Evolutionary conservation across 30 jellyfish, hydroid and myxozoan species (phyloP).

Genomic region (Rhopilema esculentum): DNA sequence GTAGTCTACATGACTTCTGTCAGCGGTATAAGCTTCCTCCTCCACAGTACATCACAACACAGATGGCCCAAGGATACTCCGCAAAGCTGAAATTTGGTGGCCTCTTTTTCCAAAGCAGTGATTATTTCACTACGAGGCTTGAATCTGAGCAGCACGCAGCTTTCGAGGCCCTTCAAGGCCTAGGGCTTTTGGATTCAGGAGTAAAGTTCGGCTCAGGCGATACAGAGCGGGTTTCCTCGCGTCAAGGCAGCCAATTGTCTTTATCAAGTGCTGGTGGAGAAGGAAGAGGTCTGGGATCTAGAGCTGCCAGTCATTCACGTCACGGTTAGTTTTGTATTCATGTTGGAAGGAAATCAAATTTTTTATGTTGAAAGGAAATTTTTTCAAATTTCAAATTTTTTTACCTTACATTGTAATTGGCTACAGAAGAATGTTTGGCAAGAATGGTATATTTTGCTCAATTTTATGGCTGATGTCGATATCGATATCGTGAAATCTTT

Average conservation of each 20-base stretch:
- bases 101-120: constrained; percentile 98
- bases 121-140: constrained; percentile 91
- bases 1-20: constrained; percentile 98
- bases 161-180: constrained; percentile 96
- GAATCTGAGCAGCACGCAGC: constrained; percentile 99
- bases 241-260: constrained; percentile 79
- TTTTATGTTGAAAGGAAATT: no score
- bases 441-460: no score
- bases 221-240: constrained; percentile 67
- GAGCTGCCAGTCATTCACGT: constrained; percentile 47
- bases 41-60: constrained; percentile 98
- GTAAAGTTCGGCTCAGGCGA: constrained; percentile 93
- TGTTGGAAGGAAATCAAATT: not conserved
- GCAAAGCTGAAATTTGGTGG: constrained; percentile 99
- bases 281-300: constrained; percentile 60
- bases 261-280: constrained; percentile 65
- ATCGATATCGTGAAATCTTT: no score
- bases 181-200: constrained; percentile 93
- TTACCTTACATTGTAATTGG: no score
- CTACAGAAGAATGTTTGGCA: no score
- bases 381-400: no score
- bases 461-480: no score
- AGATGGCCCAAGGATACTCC: constrained; percentile 96
- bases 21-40: constrained; percentile 98
- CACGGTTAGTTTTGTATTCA: constrained; percentile 54